Conservation (phyloP, 2,888 invertebrate species). For the Chalcis sispes region DNA sequence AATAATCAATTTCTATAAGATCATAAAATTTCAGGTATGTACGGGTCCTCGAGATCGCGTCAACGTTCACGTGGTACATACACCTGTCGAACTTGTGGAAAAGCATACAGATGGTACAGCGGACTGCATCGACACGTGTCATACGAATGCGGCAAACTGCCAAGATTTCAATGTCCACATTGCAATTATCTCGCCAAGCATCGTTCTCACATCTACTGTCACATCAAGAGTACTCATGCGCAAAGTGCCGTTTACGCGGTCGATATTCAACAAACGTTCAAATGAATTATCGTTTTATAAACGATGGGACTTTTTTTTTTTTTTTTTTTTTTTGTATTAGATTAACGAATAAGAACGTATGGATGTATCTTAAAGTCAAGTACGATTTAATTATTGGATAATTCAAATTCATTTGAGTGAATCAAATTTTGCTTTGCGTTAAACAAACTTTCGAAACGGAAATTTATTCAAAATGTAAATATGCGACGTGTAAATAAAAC, state of each 20-base stretch:
- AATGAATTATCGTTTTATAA: constrained; percentile 27
- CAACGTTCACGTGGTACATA: constrained; percentile 62
- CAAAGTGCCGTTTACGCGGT: constrained; percentile 66
- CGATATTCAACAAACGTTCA: constrained; percentile 61
- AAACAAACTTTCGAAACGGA: no score
- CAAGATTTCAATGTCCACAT: constrained; percentile 76
- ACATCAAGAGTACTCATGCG: constrained; percentile 75
- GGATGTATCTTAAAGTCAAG: no score
- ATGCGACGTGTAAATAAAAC: no score
- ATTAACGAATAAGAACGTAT: no score
- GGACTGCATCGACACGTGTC: constrained; percentile 78
- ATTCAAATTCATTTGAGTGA: no score
- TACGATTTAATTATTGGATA: no score
- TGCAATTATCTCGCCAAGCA: constrained; percentile 78
- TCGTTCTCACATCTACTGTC: constrained; percentile 78
- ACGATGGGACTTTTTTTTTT: background rate
- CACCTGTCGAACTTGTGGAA: constrained; percentile 78
- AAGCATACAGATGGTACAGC: constrained; percentile 79
- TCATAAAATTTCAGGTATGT: no score
- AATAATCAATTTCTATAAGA: no score
- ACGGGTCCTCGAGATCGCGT: no score
- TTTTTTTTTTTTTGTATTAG: no score
- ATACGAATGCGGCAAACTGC: constrained; percentile 72
- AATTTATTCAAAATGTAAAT: no score
- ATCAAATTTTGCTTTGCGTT: no score